Base-by-base conservation (phyloP, 2,797 vertebrate genomes). In the Zalophus californianus region DNA sequence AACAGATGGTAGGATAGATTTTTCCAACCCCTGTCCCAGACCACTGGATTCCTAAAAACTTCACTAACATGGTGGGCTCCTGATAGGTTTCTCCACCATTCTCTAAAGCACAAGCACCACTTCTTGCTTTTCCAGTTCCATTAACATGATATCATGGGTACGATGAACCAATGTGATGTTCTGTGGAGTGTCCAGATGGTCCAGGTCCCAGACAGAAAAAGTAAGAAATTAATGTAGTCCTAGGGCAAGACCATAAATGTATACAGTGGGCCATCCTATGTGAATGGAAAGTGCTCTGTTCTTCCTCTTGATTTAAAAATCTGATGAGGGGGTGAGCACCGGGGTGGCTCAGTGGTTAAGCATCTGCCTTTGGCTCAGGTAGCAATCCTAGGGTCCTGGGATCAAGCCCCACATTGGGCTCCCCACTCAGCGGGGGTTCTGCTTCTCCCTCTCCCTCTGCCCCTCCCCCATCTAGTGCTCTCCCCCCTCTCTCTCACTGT, bases 81-180 rank as follows among this genome's bases (percentile, higher is more conserved):
- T 68, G 5, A 15, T 84, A 13, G 13, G 3, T 79, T 88, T 68
- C 44, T 88, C 64, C 80, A 70, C 73, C 64, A 9, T 64, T 86
- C 52, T n/a, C 35, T 44, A 48, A n/a, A 72, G 12, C 56, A 60
- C 23, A 64, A 75, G n/a, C 18, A 18, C 86, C 54, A 73, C n/a
- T 88, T 91, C 77, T 93, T 93, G 18, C 7, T 95, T 50, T 54
- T 93, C 35, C n/a, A 85, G 15, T 75, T 32, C 50, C 75, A 6
- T 85, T 91, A 79, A 75, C 70, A n/a, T 72, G 60, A 48, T 68
- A 48, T 66, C 7, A n/a, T 54, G 18, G 5, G 35, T 25, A n/a
- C n/a, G 21, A 16, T 25, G 80, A 56, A 66, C 15, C 25, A 73
- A 44, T 48, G 29, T 84, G 23, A 80, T 64, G 2, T 44, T 78